These are phyloP conservation scores for Carterocephalus palaemon DNA, from an alignment of 2,888 invertebrate species.

Conservation along the genomic window DNA sequence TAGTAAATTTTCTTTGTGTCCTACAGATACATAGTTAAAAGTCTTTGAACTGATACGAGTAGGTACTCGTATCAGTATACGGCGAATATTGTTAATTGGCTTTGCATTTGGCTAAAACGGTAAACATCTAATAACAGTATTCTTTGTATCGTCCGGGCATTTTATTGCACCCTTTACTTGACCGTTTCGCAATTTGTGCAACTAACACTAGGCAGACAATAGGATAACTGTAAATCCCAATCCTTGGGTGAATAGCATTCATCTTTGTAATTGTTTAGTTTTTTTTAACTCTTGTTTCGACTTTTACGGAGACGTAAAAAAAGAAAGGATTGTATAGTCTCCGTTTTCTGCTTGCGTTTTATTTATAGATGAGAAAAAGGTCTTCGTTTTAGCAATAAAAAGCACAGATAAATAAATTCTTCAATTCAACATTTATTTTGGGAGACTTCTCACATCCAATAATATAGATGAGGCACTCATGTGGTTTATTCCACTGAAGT, in stretches of 20 bases:
- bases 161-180: slow-evolving; percentile 9
- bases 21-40: no score
- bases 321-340: no score
- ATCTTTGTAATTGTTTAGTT: background rate
- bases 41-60: no score
- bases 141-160: background rate
- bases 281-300: background rate
- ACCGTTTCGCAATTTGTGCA: slow-evolving; percentile 5
- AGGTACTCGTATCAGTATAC: no score
- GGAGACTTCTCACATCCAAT: slow-evolving; percentile 1
- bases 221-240: background rate
- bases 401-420: background rate
- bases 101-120: slow-evolving; percentile 1
- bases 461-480: slow-evolving; percentile 7
- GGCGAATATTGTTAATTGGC: no score
- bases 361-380: no score
- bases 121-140: background rate
- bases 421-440: slow-evolving; percentile 2
- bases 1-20: background rate
- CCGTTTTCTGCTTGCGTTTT: no score
- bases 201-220: background rate
- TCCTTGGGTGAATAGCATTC: background rate
- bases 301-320: no score
- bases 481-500: background rate
- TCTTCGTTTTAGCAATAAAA: no score